Evolutionary conservation across 2,797 vertebrate genomes (phyloP).

Genomic region (Antrozous pallidus): DNA sequence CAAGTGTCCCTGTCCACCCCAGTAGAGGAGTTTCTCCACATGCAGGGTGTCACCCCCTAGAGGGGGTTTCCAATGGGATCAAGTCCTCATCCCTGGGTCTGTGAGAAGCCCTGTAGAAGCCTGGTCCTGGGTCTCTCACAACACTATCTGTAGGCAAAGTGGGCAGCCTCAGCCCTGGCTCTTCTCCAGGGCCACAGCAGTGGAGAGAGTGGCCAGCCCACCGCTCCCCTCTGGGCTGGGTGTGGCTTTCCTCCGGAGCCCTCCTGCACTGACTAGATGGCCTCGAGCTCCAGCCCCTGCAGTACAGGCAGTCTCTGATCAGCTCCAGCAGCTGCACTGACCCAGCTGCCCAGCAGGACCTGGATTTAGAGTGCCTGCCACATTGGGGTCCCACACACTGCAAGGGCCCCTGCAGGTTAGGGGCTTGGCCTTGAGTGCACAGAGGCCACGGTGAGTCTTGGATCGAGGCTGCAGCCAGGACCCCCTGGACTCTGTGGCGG

Average conservation of each 20-base stretch:
- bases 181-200: rapidly evolving
- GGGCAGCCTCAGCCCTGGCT: not conserved
- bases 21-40: not conserved
- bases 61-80: not conserved
- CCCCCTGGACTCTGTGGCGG: not conserved
- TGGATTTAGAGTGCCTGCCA: not conserved
- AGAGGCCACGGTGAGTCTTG: not conserved
- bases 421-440: not conserved
- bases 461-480: not conserved
- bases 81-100: not conserved
- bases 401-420: not conserved
- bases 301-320: not conserved
- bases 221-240: not conserved
- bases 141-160: not conserved
- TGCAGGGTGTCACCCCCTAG: too few species aligned
- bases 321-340: not conserved
- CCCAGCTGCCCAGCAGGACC: not conserved
- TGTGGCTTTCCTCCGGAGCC: not conserved
- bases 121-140: not conserved
- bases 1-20: not conserved
- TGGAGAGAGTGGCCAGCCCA: rapidly evolving
- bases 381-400: too few species aligned
- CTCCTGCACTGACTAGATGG: not conserved
- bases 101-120: not conserved
- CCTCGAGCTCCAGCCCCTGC: not conserved